Conservation (phyloP, 2,113 vertebrate species). For the Epinephelus fuscoguttatus region DNA sequence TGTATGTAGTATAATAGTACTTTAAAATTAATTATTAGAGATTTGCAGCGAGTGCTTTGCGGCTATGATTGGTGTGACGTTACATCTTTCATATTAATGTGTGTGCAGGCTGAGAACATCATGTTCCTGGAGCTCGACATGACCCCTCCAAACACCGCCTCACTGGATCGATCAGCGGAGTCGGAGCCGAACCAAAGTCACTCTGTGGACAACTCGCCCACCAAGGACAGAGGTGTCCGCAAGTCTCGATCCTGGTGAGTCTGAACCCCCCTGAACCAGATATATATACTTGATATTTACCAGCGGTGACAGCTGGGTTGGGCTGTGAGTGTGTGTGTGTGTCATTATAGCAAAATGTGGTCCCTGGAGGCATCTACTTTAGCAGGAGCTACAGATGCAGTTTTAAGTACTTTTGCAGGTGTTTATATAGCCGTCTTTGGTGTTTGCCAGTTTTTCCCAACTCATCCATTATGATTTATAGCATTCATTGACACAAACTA, state of each 20-base stretch:
- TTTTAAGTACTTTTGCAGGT: too few relatives aligned
- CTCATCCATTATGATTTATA: not conserved
- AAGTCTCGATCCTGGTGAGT: conserved; percentile 94
- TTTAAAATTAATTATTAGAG: too few relatives aligned
- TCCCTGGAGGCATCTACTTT: too few relatives aligned
- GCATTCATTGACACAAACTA: not conserved
- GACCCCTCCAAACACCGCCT: conserved; percentile 89
- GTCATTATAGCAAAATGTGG: too few relatives aligned
- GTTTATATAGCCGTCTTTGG: too few relatives aligned
- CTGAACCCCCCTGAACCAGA: not conserved
- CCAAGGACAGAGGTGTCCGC: conserved; percentile 88
- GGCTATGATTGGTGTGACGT: too few relatives aligned
- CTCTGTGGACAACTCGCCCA: conserved; percentile 85
- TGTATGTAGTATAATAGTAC: too few relatives aligned
- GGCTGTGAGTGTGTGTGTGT: too few relatives aligned
- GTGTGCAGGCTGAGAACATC: conserved; percentile 94
- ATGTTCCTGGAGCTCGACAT: conserved; percentile 96
- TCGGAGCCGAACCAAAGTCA: conserved; percentile 87
- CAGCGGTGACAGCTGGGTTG: too few relatives aligned
- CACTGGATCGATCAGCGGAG: conserved; percentile 86
- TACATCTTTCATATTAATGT: not conserved
- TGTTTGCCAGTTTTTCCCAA: not conserved
- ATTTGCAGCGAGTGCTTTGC: too few relatives aligned
- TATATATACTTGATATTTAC: not conserved
- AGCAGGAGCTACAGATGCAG: too few relatives aligned